phyloP scores from a whole-genome alignment of 2,888 invertebrate species.

The Trichogramma dendrolimi region DNA sequence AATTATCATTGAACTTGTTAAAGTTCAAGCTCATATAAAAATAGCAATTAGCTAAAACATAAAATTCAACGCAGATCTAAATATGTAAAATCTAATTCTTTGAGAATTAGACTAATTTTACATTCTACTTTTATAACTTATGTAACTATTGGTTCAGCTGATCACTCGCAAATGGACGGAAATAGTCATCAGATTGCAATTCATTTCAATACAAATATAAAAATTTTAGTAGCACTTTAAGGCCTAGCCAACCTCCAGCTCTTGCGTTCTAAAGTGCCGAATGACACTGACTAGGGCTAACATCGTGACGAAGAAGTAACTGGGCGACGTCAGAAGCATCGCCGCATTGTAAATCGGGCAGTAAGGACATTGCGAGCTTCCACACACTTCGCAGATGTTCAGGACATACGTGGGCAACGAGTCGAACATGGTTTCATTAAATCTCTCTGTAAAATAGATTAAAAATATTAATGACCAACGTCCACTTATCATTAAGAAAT shows the following conservation, averaged over 20 bases:
- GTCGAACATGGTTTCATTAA: conserved; percentile 88
- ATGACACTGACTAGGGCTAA: conserved; percentile 34
- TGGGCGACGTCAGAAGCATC: conserved; percentile 42
- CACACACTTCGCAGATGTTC: conserved; percentile 91
- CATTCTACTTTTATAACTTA: too few species aligned
- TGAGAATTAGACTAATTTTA: too few species aligned
- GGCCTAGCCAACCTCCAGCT: conserved; percentile 37
- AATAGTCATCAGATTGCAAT: too few species aligned
- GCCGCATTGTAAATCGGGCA: conserved; percentile 80
- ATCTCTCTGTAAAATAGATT: conserved; percentile 66
- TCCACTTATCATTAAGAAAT: too few species aligned
- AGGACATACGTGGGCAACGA: conserved; percentile 78
- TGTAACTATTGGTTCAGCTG: too few species aligned
- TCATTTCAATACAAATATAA: neutral
- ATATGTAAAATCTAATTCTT: too few species aligned
- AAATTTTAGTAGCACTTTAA: neutral
- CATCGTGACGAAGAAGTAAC: conserved; percentile 36
- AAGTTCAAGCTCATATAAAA: too few species aligned
- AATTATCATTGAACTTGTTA: too few species aligned
- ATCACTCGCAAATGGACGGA: too few species aligned
- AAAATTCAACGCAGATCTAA: too few species aligned
- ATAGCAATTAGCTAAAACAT: too few species aligned
- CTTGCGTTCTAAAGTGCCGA: conserved; percentile 40
- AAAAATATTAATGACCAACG: neutral
- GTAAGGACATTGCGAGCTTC: conserved; percentile 90